Conservation (phyloP, 2,113 vertebrate genomes). For the Cromileptes altivelis region DNA sequence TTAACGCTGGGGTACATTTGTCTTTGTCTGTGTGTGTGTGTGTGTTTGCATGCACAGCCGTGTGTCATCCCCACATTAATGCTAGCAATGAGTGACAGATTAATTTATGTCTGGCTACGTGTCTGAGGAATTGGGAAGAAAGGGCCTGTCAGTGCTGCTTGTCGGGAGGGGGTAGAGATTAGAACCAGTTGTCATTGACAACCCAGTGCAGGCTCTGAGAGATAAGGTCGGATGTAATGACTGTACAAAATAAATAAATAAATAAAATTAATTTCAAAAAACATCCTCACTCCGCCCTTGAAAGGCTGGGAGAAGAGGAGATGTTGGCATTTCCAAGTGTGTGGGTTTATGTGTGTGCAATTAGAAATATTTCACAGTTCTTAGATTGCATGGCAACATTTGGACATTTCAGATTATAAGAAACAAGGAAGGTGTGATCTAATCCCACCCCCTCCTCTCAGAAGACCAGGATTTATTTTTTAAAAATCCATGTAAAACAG, state of each 20-base stretch:
- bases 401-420: slow-evolving; percentile 48
- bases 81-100: slow-evolving; percentile 94
- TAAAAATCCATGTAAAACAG: slow-evolving; percentile 29
- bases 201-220: slow-evolving; percentile 90
- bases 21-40: slow-evolving; percentile 42
- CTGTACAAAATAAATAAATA: slow-evolving; percentile 85
- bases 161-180: slow-evolving; percentile 94
- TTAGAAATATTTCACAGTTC: slow-evolving; percentile 55
- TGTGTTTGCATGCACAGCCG: slow-evolving; percentile 47
- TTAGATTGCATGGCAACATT: slow-evolving; percentile 31
- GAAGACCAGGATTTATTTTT: slow-evolving; percentile 38
- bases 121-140: slow-evolving; percentile 95
- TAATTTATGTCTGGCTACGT: slow-evolving; percentile 97
- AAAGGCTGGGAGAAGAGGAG: slow-evolving; percentile 72
- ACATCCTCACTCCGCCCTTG: slow-evolving; percentile 80
- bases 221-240: slow-evolving; percentile 97
- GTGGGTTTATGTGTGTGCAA: slow-evolving; percentile 53
- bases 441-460: slow-evolving; percentile 36
- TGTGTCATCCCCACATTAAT: slow-evolving; percentile 82
- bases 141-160: slow-evolving; percentile 95
- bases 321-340: slow-evolving; percentile 46
- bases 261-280: slow-evolving; percentile 77
- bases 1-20: slow-evolving; percentile 49
- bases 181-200: slow-evolving; percentile 93
- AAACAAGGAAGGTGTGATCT: slow-evolving; percentile 49